Evolutionary conservation across 1,140 invertebrate genomes (phyloP), one percentile per base, ranked within the genome.

Genomic region (Arion vulgaris): DNA sequence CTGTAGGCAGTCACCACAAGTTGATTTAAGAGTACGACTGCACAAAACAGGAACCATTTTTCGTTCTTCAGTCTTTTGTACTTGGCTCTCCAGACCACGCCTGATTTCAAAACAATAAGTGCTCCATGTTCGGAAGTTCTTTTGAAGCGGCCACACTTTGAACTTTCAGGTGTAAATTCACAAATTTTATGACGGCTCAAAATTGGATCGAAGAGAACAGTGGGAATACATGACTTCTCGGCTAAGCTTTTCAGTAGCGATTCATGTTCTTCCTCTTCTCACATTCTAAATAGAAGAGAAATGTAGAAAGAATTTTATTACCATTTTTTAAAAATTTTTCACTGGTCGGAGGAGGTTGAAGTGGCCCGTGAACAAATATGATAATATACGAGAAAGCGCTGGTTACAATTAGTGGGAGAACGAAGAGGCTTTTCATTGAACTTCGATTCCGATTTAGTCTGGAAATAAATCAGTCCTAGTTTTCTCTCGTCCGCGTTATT

Each of bases 121-220:
- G 71, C 15, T 41, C 36, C 36, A 45, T 72, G 36, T 72, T 72
- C 71, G 11, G 5, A 41, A n/a, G 1, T 39, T 13, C 71, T 38
- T 72, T 72, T 72, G 71, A 72, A 45, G 36, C 71, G 36, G 71
- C 71, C 26, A 39, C 71, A 41, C 71, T 72, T 72, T 72, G 71
- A 72, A 72, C 71, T 72, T 39, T 72, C 9, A 1, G 71, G 71
- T 32, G 71, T 72, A 72, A 72, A 72, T 72, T 72, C 38, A 41
- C 36, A 1, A 72, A 72, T 72, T 72, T 72, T 72, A 72, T 72
- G 71, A 45, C 41, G 23, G 36, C n/a, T n/a, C 71, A 41, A n/a
- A n/a, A n/a, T 32, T 13, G 2, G 71, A 41, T 38, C 71, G 28
- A 2, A n/a, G 11, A 66, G 19, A 28, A 17, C 7, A 66, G 28